Conservation (phyloP, 2,888 invertebrate species). For the Cryptocephalus moraei region DNA sequence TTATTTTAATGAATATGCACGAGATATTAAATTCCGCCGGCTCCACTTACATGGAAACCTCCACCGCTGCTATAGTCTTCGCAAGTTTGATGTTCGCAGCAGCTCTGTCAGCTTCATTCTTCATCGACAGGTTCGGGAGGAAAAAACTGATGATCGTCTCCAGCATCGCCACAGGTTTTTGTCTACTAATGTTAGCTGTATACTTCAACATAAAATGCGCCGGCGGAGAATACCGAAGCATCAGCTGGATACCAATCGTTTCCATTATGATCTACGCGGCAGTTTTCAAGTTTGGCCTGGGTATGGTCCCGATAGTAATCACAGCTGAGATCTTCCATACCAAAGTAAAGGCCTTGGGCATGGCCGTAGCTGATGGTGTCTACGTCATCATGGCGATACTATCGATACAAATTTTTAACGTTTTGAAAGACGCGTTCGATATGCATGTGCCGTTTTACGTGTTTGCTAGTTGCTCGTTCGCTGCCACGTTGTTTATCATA, state of each 20-base stretch:
- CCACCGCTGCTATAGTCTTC: conserved; percentile 31
- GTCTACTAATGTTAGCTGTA: conserved; percentile 26
- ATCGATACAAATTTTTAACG: conserved; percentile 28
- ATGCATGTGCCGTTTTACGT: conserved; percentile 31
- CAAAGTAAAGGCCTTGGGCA: conserved; percentile 33
- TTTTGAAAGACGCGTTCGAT: conserved; percentile 22
- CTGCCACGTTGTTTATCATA: conserved; percentile 27
- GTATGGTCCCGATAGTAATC: conserved; percentile 33
- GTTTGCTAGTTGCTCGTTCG: conserved; percentile 27
- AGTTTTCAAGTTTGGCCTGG: conserved; percentile 31
- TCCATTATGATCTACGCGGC: conserved; percentile 30
- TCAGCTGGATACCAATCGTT: conserved; percentile 32
- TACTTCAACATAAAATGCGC: conserved; percentile 30
- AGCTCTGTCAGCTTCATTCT: conserved; percentile 24
- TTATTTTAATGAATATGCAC: conserved; percentile 36
- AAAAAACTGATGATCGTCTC: conserved; percentile 29
- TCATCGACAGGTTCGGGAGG: conserved; percentile 32
- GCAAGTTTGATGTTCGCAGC: conserved; percentile 30
- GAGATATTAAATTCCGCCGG: conserved; percentile 30
- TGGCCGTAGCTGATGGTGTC: conserved; percentile 32
- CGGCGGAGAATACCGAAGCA: conserved; percentile 20
- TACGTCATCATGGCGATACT: conserved; percentile 28
- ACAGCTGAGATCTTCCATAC: conserved; percentile 35
- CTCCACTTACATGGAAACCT: conserved; percentile 26
- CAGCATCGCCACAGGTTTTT: conserved; percentile 28